Base-by-base conservation (phyloP, 1,140 invertebrate species). In the Bacillus rossius region DNA sequence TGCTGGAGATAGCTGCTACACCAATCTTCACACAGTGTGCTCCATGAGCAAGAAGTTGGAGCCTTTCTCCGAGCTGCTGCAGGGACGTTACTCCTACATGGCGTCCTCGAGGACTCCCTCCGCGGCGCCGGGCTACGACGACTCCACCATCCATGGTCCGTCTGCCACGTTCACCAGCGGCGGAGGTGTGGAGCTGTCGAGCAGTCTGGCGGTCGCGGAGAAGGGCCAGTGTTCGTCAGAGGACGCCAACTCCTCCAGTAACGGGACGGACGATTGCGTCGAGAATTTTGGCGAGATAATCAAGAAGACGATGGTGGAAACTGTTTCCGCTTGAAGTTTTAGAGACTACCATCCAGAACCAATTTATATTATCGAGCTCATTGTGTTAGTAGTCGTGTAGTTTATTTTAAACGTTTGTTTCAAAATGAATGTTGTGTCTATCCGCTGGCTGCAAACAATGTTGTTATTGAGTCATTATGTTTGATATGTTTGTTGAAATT, bases 251-350 rank as follows among this genome's bases (percentile, higher is more conserved):
- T 61, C 59, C 45, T 59, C 63, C n/a, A 52, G 59, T 38, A 48
- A 26, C 13, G 25, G 60, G 69, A 25, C 73, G 7, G 78, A 73
- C 7, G 75, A 82, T 48, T 78, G 75, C 60, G 79, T 81, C 49
- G 89, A 91, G 68, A 93, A 93, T 73, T 92, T 94, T 72, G 91
- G 90, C 38, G 91, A 94, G 79, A 91, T 94, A 59, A 93, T 94
- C 61, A 94, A 92, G 74, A 92, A 94, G 75, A 89, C 90, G 29
- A 92, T 94, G 80, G 90, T 93, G 65, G 92, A 93, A 76, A 91
- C 89, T 66, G 91, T 91, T 57, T 89, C 86, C 66, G 89, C 88
- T 73, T 91, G 84, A 79, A 23, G 38, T 57, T 43, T 55, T 55
- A 29, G 4, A 29, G 40, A 16, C 22, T 45, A 43, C 37, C 53